Evolutionary conservation across 2,113 vertebrate genomes (phyloP).

Genomic region (Heterochromis multidens): DNA sequence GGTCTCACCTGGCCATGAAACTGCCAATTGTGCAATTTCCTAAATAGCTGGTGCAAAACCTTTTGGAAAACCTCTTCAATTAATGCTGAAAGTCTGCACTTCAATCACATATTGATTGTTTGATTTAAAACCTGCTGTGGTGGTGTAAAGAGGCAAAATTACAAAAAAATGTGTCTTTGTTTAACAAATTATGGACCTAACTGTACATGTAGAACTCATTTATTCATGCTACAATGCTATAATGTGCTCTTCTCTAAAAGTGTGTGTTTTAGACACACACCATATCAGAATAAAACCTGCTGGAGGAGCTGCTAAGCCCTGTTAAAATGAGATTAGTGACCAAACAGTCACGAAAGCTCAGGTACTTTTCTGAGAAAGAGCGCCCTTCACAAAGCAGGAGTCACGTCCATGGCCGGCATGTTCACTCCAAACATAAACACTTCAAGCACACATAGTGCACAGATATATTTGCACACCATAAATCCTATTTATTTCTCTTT

Average conservation of each 20-base stretch:
- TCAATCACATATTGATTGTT: background rate
- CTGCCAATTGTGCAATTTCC: no score
- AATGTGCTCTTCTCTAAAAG: background rate
- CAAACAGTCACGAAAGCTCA: background rate
- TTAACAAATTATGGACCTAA: background rate
- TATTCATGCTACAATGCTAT: background rate
- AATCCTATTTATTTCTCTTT: background rate
- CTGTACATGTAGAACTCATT: background rate
- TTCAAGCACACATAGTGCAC: background rate
- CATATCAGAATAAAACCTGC: background rate
- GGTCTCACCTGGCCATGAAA: background rate
- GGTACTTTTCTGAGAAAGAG: background rate
- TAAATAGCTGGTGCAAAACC: no score
- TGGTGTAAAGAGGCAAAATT: background rate
- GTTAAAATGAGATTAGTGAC: conserved; percentile 15
- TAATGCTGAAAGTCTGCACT: no score
- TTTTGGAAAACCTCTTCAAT: no score
- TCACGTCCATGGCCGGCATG: background rate
- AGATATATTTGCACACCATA: background rate
- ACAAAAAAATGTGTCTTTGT: background rate
- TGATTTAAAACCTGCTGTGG: background rate
- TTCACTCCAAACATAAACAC: conserved; percentile 5
- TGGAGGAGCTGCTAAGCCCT: conserved; percentile 1
- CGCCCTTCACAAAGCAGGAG: background rate
- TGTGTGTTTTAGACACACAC: background rate